Evolutionary conservation across 1,140 invertebrate genomes (phyloP), one percentile per base, ranked within the genome.

Genomic region (Anadara kagoshimensis): DNA sequence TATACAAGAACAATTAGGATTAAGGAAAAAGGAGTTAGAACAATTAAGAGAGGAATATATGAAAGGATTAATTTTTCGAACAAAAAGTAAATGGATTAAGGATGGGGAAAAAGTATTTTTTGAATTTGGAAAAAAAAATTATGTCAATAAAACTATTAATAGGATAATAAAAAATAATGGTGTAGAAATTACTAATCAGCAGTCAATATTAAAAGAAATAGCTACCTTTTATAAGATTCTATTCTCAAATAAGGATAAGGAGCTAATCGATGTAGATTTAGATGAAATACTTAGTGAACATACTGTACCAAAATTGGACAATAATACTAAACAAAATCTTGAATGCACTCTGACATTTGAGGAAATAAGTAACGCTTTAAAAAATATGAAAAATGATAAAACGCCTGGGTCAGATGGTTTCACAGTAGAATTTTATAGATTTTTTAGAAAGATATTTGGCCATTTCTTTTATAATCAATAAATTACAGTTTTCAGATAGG

Each of bases 81-180:
- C 73, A 14, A 72, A 58, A 53, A 64, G 54, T 12, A 68, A 74
- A n/a, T 47, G 49, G 58, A 41, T 77, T 16, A 65, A 80, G 41
- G 29, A 80, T 26, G 72, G 66, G 5, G 59, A 78, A 63, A 77
- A 77, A 69, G 67, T 75, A 11, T 79, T 77, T 65, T 59, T 57
- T 41, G 26, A 22, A 3, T 47, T 66, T 24, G 75, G 74, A 58
- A 71, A 69, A 5, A 56, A 59, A 36, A 68, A 67, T 26, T 68
- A 53, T 43, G 44, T 69, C 20, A 63, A 64, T 5, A 79, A 79
- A 53, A 44, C 56, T 20, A 61, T 79, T 43, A 44, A 44, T 41
- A 47, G 36, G 14, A 16, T 77, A 29, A 41, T 68, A 41, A 59
- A 75, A 45, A 7, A 24, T n/a, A 45, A 70, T 10, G 64, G 69